A percentile compares a stretch with the other conserved stretches of the same genome.
Evolutionary conservation across 1,140 invertebrate species (phyloP).

Genomic region (Trichoplusia ni): DNA sequence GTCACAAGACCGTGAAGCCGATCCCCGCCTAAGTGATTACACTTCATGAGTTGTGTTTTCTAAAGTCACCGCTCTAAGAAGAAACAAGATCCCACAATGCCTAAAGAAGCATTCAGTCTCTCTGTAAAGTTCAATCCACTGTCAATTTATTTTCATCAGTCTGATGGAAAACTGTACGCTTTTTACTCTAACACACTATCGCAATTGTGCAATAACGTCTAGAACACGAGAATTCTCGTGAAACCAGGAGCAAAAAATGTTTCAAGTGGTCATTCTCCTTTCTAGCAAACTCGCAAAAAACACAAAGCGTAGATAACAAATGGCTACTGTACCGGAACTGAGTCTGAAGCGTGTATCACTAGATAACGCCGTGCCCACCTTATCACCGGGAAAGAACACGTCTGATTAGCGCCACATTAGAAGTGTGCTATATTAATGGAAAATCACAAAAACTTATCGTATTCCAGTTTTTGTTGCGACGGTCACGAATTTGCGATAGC

Average conservation of each 20-base stretch:
- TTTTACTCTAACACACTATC: neutral
- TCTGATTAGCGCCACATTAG: slow-evolving; percentile 5
- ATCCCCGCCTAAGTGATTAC: too few relatives aligned
- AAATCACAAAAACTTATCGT: slow-evolving; percentile 15
- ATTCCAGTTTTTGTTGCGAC: too few relatives aligned
- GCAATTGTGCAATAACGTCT: slow-evolving; percentile 9
- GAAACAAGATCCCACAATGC: neutral
- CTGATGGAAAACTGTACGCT: neutral
- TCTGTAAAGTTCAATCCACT: neutral
- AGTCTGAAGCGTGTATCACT: slow-evolving; percentile 2
- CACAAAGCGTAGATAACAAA: slow-evolving; percentile 21
- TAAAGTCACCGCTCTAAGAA: too few relatives aligned
- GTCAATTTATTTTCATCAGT: neutral
- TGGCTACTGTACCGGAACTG: slow-evolving; percentile 21
- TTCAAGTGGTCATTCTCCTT: slow-evolving; percentile 21
- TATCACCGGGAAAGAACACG: slow-evolving; percentile 9
- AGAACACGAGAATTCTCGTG: neutral
- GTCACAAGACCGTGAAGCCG: too few relatives aligned
- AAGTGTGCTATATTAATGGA: slow-evolving; percentile 10
- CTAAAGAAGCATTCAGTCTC: neutral
- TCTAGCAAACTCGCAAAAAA: slow-evolving; percentile 14
- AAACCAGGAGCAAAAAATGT: slow-evolving; percentile 10
- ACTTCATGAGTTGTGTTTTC: too few relatives aligned
- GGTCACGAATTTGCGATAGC: neutral
- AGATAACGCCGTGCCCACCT: slow-evolving; percentile 10